Base-by-base conservation (phyloP, 2,888 invertebrate species). In the Diarsia dahlii region DNA sequence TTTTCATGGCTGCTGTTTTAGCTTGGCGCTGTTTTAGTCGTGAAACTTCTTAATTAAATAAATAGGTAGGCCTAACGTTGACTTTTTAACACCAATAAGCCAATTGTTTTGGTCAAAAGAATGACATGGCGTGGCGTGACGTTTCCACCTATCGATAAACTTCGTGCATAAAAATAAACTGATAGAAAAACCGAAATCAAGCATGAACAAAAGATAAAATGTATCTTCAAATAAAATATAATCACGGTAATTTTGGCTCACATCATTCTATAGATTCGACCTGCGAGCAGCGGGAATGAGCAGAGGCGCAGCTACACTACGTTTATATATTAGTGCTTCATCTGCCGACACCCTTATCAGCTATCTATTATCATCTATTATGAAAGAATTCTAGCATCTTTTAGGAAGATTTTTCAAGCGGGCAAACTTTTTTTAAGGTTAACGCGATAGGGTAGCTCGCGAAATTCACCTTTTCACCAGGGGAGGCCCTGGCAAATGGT, bases 281-380 rank as follows among this genome's bases (percentile, higher is more conserved):
- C 74, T 45, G 74, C 65, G n/a, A 50, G 64, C 60, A 60, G 34
- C 65, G 48, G 50, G 64, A 45, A 62, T 62, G 64, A 54, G 46
- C 48, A 64, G 48, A 58, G 48, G 23, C 28, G 60, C 52, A 34
- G n/a, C 68, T 60, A 23, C 60, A 39, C 39, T 23, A 66, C 54
- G 15, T 45, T 39, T 13, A 34, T 50, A 48, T 39, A 52, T 71
- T 50, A n/a, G 23, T 71, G 18, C 23, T 39, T 66, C 34, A 20
- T 67, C 15, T 39, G 39, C 23, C 4, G 45, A 34, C 34, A n/a
- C 34, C 28, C 48, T 18, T 66, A 48, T 56, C 39, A 20, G 12
- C 9, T 69, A 39, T 45, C 23, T 8, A 56, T n/a, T 39, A 45
- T n/a, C 39, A 45, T 45, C n/a, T 45, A 63, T n/a, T 45, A 8